Conservation (phyloP, 2,113 vertebrate species). For the Cercocebus atys region DNA sequence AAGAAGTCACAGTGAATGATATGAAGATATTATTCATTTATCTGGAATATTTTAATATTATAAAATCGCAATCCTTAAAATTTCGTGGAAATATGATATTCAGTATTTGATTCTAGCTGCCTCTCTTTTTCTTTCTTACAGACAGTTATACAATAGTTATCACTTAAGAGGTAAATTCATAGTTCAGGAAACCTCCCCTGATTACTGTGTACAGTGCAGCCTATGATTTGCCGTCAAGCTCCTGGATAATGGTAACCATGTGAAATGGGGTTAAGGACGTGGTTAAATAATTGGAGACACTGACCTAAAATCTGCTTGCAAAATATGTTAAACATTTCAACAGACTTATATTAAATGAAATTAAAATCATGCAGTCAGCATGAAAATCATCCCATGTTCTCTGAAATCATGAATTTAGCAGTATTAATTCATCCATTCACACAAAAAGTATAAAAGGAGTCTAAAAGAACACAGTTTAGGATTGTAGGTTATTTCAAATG, state of each 20-base stretch:
- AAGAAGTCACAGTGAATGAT: neutral
- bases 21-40: neutral
- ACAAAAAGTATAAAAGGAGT: neutral
- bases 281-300: neutral
- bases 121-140: neutral
- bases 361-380: neutral
- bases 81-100: neutral
- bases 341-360: neutral
- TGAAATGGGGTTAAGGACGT: neutral
- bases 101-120: neutral
- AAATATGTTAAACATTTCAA: neutral
- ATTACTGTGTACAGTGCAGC: neutral
- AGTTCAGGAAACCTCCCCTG: neutral
- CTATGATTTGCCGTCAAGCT: neutral
- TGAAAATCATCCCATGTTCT: neutral
- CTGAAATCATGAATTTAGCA: neutral
- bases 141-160: neutral
- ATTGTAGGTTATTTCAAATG: neutral
- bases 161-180: fast-evolving
- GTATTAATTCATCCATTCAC: neutral
- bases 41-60: neutral
- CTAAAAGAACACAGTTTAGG: fast-evolving
- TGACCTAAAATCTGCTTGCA: neutral
- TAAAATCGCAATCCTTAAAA: neutral
- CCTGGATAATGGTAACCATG: neutral